Conservation (phyloP, 2,888 invertebrate species). For the Tetragonisca angustula region DNA sequence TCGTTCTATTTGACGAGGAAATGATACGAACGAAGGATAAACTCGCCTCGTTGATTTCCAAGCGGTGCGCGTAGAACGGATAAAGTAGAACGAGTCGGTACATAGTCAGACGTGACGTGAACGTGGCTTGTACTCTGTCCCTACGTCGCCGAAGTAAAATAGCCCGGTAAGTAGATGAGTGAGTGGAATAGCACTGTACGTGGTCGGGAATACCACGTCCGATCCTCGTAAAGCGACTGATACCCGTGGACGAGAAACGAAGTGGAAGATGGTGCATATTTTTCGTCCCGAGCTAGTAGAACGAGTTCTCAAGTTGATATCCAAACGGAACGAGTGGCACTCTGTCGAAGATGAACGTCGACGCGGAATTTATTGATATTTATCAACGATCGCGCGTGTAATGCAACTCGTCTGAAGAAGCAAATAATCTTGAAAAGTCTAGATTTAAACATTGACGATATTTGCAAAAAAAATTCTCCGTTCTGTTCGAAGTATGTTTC, state of each 20-base stretch:
- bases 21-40: background rate
- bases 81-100: background rate
- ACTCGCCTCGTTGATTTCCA: background rate
- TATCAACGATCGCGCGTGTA: background rate
- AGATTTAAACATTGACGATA: background rate
- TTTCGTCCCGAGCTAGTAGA: background rate
- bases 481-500: background rate
- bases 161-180: background rate
- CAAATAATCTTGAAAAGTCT: background rate
- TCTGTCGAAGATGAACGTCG: too few relatives aligned
- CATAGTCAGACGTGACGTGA: background rate
- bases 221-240: background rate
- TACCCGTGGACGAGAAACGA: background rate
- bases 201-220: background rate
- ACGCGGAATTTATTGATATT: background rate
- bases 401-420: background rate
- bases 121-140: background rate
- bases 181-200: conserved; percentile 8
- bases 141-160: conserved; percentile 8
- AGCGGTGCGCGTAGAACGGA: background rate
- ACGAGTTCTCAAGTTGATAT: background rate
- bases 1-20: background rate
- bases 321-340: background rate
- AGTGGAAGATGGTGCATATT: background rate
- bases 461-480: background rate